Percentiles rank a stretch among this genome's conserved stretches.
Conservation (phyloP, 2,797 vertebrate genomes). For the Bufotes viridis region DNA sequence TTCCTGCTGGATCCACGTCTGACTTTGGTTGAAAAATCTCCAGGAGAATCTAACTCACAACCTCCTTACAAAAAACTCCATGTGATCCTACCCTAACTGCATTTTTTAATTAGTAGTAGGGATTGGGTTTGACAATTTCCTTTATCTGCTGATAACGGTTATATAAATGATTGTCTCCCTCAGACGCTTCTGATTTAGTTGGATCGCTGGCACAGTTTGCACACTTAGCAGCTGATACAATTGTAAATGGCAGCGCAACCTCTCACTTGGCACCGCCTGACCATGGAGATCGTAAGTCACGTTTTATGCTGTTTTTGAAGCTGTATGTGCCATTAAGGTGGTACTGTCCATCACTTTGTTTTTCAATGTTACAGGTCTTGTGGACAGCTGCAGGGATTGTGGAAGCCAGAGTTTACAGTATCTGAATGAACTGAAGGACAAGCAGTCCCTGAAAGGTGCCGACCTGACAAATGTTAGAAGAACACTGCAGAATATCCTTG, state of each 20-base stretch:
- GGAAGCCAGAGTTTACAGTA: constrained; percentile 82
- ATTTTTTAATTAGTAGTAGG: too few relatives aligned
- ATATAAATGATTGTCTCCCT: background rate
- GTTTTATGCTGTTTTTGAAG: background rate
- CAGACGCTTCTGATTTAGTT: constrained; percentile 86
- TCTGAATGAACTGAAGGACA: constrained; percentile 81
- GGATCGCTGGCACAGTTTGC: constrained; percentile 89
- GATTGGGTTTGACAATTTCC: too few relatives aligned
- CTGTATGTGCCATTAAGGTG: too few relatives aligned
- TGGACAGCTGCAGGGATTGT: constrained; percentile 84
- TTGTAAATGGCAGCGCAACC: constrained; percentile 88
- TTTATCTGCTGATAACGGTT: background rate
- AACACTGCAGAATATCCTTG: constrained; percentile 80
- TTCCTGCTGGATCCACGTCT: too few relatives aligned
- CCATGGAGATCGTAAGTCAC: constrained; percentile 84
- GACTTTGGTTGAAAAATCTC: too few relatives aligned
- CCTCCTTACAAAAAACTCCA: too few relatives aligned
- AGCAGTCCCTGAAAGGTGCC: constrained; percentile 74
- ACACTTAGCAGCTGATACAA: constrained; percentile 87
- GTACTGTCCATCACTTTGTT: background rate
- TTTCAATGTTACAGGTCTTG: constrained; percentile 78
- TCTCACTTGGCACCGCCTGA: constrained; percentile 91
- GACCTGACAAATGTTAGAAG: constrained; percentile 74
- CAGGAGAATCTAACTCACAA: too few relatives aligned
- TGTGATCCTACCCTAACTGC: too few relatives aligned